These are phyloP conservation scores for Zaprionus camerounensis DNA, from an alignment of 1,140 invertebrate species.

Conservation along the genomic window DNA sequence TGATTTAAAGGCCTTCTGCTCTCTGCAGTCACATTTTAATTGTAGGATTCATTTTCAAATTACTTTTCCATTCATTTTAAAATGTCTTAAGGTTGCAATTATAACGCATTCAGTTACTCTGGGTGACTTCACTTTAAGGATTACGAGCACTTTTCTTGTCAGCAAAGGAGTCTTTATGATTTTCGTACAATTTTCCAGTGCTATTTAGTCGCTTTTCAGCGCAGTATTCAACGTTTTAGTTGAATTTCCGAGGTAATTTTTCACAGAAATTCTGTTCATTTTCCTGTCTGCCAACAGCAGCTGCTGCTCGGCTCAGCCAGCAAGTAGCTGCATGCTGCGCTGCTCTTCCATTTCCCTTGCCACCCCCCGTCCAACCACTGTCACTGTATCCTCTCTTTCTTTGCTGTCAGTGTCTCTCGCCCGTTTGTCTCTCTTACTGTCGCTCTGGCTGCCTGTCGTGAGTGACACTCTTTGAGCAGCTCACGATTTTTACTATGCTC, in stretches of 20 bases:
- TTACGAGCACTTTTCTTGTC: not conserved
- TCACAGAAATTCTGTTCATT: conserved; percentile 54
- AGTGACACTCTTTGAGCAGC: conserved; percentile 56
- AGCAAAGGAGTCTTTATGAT: not conserved
- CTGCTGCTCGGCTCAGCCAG: conserved; percentile 35
- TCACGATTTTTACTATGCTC: conserved; percentile 27
- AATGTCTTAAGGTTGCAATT: not conserved
- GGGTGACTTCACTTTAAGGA: not conserved
- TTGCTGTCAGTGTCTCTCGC: not conserved
- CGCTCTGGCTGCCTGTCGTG: conserved; percentile 10
- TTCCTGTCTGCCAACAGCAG: conserved; percentile 57
- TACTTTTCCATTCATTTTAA: conserved; percentile 40
- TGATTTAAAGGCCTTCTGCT: too few relatives aligned
- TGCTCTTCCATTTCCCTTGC: not conserved
- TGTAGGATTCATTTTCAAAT: too few relatives aligned
- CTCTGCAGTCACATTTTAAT: too few relatives aligned
- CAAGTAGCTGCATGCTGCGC: conserved; percentile 51
- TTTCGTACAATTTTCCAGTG: not conserved
- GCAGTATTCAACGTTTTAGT: conserved; percentile 31
- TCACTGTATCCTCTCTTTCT: not conserved
- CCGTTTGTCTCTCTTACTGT: conserved; percentile 9
- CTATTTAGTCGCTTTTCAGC: conserved; percentile 26
- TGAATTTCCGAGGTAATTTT: conserved; percentile 61
- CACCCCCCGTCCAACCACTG: not conserved
- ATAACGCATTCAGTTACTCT: not conserved